Evolutionary conservation across 2,113 vertebrate genomes (phyloP).

Genomic region (crab-eating macaque (Macaca fascicularis)): T2T-MFA8v1.1 NC_088376.1:125476001-125476500

Average conservation of each 20-base stretch:
- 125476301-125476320: not conserved
- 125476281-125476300: too few relatives aligned
- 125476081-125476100: not conserved
- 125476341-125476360: not conserved
- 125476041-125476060: not conserved
- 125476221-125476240: not conserved
- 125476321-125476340: not conserved
- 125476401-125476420: not conserved
- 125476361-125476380: not conserved
- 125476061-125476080: not conserved
- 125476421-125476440: not conserved
- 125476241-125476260: not conserved
- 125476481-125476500: not conserved
- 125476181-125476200: not conserved
- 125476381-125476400: not conserved
- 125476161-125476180: not conserved
- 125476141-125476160: not conserved
- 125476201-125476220: not conserved
- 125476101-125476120: not conserved
- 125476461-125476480: not conserved
- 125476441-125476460: not conserved
- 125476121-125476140: not conserved
- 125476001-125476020: not conserved
- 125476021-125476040: not conserved
- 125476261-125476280: not conserved